These are phyloP conservation scores for Sciurus vulgaris DNA, from an alignment of 2,797 vertebrate genomes.

Conservation along the genomic window DNA sequence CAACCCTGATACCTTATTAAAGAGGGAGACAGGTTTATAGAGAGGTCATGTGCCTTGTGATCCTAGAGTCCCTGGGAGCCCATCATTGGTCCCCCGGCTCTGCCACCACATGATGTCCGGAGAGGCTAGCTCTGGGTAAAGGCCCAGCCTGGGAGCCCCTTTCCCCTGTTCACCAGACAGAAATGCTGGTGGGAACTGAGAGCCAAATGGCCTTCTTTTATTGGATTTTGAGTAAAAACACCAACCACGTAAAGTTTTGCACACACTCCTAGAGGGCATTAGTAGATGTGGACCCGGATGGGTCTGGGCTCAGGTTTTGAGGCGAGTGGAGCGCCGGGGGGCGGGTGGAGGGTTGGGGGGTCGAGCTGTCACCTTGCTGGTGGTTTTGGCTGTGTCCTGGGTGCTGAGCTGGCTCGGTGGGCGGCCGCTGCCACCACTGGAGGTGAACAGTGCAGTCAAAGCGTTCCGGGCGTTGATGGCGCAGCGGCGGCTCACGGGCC, in stretches of 20 bases:
- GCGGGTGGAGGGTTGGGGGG: slow-evolving; percentile 34
- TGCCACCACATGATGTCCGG: neutral
- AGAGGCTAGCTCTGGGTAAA: neutral
- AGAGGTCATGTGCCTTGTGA: neutral
- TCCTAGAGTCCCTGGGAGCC: neutral
- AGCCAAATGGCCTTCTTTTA: slow-evolving; percentile 87
- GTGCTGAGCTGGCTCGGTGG: neutral
- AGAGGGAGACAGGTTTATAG: slow-evolving; percentile 25
- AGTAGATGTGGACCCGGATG: neutral
- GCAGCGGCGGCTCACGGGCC: slow-evolving; percentile 74
- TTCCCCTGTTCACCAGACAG: neutral
- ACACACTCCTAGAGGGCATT: neutral
- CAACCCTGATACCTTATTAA: neutral
- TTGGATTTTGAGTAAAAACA: slow-evolving; percentile 87
- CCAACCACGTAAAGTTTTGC: slow-evolving; percentile 54
- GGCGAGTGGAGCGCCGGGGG: slow-evolving; percentile 85
- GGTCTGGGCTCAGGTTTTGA: slow-evolving; percentile 84
- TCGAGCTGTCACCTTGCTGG: slow-evolving; percentile 72
- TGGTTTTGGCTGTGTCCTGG: slow-evolving; percentile 72
- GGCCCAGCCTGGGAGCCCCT: neutral
- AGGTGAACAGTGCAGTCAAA: slow-evolving; percentile 76
- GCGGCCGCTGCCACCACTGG: neutral
- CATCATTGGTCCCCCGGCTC: neutral
- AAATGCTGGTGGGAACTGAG: slow-evolving; percentile 68
- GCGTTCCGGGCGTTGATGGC: slow-evolving; percentile 76